Base-by-base conservation (phyloP, 1,140 invertebrate genomes). In the Bombus waltoni region DNA sequence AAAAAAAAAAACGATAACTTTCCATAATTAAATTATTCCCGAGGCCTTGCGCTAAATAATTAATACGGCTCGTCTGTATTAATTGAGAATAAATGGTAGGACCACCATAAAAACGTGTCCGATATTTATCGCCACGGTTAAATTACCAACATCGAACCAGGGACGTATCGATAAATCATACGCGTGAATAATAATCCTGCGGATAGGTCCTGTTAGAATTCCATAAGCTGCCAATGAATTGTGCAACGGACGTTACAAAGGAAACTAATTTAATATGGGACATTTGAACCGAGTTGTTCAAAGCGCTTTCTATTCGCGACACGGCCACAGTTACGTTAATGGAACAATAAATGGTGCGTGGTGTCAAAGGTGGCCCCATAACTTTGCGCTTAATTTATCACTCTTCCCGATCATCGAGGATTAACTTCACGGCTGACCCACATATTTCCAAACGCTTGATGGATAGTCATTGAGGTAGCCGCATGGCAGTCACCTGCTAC, bases 401-500 rank as follows among this genome's bases (percentile, higher is more conserved):
- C 74, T n/a, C 53, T 32, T 40, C 35, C 25, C 70, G 62, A 84
- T 86, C 85, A 83, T 83, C 81, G 68, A 28, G 73, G 35, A 87
- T 71, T 82, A 87, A 88, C 81, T 78, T 71, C 76, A 57, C 74
- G 79, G 72, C 75, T 90, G 90, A 91, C 90, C 90, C 68, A 90
- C 88, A 90, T 90, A 91, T 89, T 87, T 85, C 87, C 87, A 38
- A 71, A 18, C 74, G 42, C 83, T 68, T 90, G 90, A 90, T 86
- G 84, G 89, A 91, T 89, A 86, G 80, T 91, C 89, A 90, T 90
- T 84, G 85, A 88, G 78, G 83, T 77, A 83, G 68, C 73, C 72
- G 81, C 42, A 38, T 81, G 90, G 86, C 87, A 78, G 82, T 90
- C 90, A 91, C 89, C 90, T 91, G 90, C 90, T 85, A 87, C 87